These are phyloP conservation scores for Cepaea nemoralis DNA, from an alignment of 1,140 invertebrate species.

Conservation along the genomic window DNA sequence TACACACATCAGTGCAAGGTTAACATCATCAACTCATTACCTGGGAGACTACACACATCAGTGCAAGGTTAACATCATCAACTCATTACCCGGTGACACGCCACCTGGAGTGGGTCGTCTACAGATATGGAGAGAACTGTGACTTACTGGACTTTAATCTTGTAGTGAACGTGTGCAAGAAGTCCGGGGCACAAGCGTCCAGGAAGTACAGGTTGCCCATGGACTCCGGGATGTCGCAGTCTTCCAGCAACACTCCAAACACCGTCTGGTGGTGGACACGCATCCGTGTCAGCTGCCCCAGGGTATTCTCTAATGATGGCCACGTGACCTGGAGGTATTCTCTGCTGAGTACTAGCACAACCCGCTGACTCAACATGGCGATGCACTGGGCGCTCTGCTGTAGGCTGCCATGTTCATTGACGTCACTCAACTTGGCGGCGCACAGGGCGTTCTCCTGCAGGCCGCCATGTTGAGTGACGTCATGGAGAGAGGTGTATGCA, in stretches of 20 bases:
- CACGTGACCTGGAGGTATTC: slow-evolving; percentile 60
- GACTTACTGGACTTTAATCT: slow-evolving; percentile 57
- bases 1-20: no score
- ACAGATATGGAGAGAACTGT: background rate
- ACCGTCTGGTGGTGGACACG: slow-evolving; percentile 64
- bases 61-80: no score
- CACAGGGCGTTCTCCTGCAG: slow-evolving; percentile 59
- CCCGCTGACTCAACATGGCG: slow-evolving; percentile 64
- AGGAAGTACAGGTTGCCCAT: slow-evolving; percentile 56
- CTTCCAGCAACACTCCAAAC: slow-evolving; percentile 60
- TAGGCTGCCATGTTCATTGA: slow-evolving; percentile 34
- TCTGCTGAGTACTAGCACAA: slow-evolving; percentile 60
- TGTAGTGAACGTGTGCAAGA: slow-evolving; percentile 56
- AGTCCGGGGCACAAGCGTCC: slow-evolving; percentile 55
- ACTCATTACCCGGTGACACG: no score
- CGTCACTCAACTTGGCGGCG: slow-evolving; percentile 63
- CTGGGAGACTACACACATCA: no score
- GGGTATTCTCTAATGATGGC: slow-evolving; percentile 59
- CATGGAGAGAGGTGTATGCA: slow-evolving; percentile 50
- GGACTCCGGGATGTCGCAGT: slow-evolving; percentile 62
- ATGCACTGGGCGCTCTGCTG: slow-evolving; percentile 61
- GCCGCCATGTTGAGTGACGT: slow-evolving; percentile 31
- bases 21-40: no score
- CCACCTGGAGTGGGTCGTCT: no score
- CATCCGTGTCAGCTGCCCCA: slow-evolving; percentile 59